Evolutionary conservation across 2,113 vertebrate genomes (phyloP), one percentile per base, ranked within the genome.

Genomic region (Anolis carolinensis): DNA sequence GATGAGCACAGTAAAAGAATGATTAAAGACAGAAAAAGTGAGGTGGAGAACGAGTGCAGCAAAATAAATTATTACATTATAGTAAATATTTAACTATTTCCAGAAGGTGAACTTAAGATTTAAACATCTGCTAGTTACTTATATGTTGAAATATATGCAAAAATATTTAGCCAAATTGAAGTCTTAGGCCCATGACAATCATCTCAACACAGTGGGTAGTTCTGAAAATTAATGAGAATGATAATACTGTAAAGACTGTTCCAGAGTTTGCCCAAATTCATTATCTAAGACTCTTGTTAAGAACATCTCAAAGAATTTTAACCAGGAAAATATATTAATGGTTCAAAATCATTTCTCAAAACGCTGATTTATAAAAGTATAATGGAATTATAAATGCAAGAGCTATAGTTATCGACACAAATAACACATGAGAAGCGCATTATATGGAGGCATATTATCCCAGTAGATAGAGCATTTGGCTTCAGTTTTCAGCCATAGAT

Each of bases 221-320:
- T 99, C 97, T 97, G 98, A 97, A 99, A 98, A 98, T 98, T 99
- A 99, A 99, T 99, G 98, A 99, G 98, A 98, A 98, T 97, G 98
- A 98, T 98, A 98, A 98, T 98, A 98, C 98, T 98, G 98, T 97
- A 98, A 98, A 98, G 98, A 98, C 98, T 98, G 98, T 99, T 99
- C 98, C 98, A 98, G 97, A 98, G 97, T 98, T 98, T 99, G 98
- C 98, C 97, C 98, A 99, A 99, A 99, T 98, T 98, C 98, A 99
- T 99, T 99, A 98, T 98, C 97, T 98, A 97, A 96, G 95, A 96
- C 97, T 98, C 96, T 97, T 97, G 98, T 98, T 98, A 98, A 98
- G 98, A 98, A 98, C 97, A 97, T 97, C 96, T 97, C 97, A 97
- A 97, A 97, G 97, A 97, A 97, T 97, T 98, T 97, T 96, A 97